Conservation (phyloP, 2,113 vertebrate genomes). For the Macrotis lagotis region DNA sequence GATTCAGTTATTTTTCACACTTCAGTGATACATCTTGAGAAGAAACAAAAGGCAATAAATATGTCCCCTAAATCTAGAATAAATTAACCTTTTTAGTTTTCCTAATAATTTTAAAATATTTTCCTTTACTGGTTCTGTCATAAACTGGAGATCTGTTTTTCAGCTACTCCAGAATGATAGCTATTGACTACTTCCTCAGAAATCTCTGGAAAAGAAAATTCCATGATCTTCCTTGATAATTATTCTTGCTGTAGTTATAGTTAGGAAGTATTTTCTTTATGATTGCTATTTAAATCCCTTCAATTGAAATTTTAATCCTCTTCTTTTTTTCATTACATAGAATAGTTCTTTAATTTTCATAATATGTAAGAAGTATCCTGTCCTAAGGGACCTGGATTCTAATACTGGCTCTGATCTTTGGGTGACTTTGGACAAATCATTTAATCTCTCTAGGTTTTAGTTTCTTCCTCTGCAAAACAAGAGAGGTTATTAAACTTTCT, state of each 20-base stretch:
- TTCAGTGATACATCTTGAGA: not conserved
- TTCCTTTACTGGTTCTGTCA: not conserved
- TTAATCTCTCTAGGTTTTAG: not conserved
- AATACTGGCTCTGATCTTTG: not conserved
- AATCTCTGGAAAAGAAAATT: conserved; percentile 19
- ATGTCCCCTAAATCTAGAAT: not conserved
- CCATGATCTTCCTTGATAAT: not conserved
- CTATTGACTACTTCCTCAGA: conserved; percentile 26
- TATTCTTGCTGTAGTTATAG: not conserved
- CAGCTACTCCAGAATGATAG: not conserved
- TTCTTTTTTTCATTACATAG: not conserved
- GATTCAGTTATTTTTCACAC: not conserved
- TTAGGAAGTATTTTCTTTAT: not conserved
- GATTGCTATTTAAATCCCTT: not conserved
- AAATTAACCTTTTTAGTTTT: not conserved
- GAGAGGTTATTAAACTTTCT: not conserved
- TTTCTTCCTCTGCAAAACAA: not conserved
- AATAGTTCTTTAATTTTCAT: conserved; percentile 7
- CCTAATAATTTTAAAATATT: not conserved
- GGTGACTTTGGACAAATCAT: not conserved
- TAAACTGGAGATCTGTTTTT: not conserved
- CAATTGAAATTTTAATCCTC: not conserved
- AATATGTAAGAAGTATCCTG: conserved; percentile 48
- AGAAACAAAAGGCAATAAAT: not conserved
- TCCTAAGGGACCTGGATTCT: not conserved